These are phyloP conservation scores for Matsumurasca onukii DNA, from an alignment of 1,140 invertebrate species.

Conservation along the genomic window DNA sequence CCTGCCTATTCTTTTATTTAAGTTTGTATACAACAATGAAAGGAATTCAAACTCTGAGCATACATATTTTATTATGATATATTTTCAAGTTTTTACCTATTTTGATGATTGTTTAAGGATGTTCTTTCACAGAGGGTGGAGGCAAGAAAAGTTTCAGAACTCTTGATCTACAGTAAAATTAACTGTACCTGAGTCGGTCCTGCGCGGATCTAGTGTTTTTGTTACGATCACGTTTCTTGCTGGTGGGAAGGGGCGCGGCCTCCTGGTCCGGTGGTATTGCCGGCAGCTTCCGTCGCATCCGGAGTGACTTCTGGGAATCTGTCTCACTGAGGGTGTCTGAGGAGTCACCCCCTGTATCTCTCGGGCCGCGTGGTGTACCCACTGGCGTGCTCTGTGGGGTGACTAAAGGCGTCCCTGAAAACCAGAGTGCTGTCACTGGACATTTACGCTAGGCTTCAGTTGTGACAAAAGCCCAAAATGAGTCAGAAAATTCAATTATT, in stretches of 20 bases:
- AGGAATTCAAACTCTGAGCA: no score
- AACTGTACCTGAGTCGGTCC: slow-evolving; percentile 40
- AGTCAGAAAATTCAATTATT: no score
- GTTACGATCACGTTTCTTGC: slow-evolving; percentile 46
- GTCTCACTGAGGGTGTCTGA: slow-evolving; percentile 56
- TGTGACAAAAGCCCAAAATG: neutral
- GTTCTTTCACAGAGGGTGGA: no score
- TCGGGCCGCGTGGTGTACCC: slow-evolving; percentile 48
- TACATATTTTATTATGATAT: no score
- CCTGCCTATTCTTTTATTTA: no score
- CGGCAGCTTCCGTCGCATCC: slow-evolving; percentile 58
- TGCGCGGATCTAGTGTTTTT: slow-evolving; percentile 38
- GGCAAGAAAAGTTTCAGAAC: no score
- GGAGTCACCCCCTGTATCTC: slow-evolving; percentile 50
- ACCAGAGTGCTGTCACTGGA: slow-evolving; percentile 10
- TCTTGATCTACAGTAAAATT: no score
- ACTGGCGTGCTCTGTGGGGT: slow-evolving; percentile 50
- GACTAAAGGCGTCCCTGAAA: slow-evolving; percentile 45
- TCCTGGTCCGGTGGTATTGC: slow-evolving; percentile 60
- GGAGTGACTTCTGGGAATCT: slow-evolving; percentile 54
- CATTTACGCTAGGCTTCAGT: neutral
- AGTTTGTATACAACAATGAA: no score
- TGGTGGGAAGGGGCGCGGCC: slow-evolving; percentile 52
- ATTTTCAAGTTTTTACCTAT: no score
- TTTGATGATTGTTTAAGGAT: no score